phyloP scores from a whole-genome alignment of 2,797 vertebrate species.

The Catostomus latipinnis region DNA sequence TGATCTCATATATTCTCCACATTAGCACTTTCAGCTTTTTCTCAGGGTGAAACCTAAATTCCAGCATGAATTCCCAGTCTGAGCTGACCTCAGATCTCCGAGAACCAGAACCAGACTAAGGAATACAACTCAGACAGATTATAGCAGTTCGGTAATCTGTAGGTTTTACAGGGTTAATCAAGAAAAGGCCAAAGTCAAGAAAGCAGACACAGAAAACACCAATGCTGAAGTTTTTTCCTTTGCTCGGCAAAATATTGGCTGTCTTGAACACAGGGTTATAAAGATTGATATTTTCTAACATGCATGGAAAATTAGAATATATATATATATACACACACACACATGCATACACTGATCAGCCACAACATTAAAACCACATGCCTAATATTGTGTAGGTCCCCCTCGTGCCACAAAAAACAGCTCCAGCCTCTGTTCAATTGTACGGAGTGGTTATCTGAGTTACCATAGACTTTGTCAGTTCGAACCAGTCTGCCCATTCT shows the following conservation, averaged over 20 bases:
- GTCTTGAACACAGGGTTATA: background rate
- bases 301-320: too few relatives aligned
- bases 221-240: background rate
- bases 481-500: too few relatives aligned
- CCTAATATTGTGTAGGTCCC: too few relatives aligned
- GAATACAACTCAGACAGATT: constrained; percentile 15
- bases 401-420: too few relatives aligned
- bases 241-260: background rate
- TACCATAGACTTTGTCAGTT: too few relatives aligned
- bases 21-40: constrained; percentile 3
- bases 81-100: constrained; percentile 21
- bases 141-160: constrained; percentile 2
- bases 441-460: too few relatives aligned
- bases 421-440: too few relatives aligned
- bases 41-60: background rate
- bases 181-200: background rate
- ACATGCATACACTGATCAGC: too few relatives aligned
- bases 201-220: background rate
- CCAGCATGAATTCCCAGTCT: background rate
- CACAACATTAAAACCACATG: too few relatives aligned
- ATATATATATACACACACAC: too few relatives aligned
- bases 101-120: background rate
- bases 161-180: constrained; percentile 24
- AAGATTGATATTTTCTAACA: background rate
- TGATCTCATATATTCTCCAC: too few relatives aligned